phyloP scores from a whole-genome alignment of 2,888 invertebrate genomes.

The Drosophila rubida region DNA sequence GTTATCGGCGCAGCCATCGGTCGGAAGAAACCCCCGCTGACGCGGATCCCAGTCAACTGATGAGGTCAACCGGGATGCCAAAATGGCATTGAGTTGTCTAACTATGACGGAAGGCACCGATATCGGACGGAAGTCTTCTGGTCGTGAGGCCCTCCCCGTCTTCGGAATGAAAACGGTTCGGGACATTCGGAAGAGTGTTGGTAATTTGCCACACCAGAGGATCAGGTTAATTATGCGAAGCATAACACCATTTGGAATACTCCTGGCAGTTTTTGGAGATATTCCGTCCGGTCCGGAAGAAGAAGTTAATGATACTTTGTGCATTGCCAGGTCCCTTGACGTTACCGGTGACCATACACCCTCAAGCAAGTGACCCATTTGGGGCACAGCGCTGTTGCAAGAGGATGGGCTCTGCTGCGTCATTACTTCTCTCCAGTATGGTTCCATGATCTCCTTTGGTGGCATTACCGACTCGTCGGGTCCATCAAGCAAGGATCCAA shows the following conservation, averaged over 20 bases:
- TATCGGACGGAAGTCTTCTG: background rate
- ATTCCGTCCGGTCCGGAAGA: slow-evolving; percentile 30
- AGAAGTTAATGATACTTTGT: slow-evolving; percentile 4
- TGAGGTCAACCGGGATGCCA: slow-evolving; percentile 1
- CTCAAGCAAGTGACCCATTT: background rate
- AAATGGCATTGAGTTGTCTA: slow-evolving; percentile 9
- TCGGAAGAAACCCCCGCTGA: slow-evolving; percentile 1
- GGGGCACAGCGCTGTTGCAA: background rate
- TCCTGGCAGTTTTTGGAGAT: slow-evolving; percentile 15
- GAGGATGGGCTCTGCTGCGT: background rate
- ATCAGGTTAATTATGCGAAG: slow-evolving; percentile 32
- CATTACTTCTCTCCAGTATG: too few species aligned
- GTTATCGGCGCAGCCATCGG: slow-evolving; percentile 22
- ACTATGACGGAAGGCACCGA: slow-evolving; percentile 6
- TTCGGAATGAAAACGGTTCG: slow-evolving; percentile 37
- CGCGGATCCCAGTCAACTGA: slow-evolving; percentile 9
- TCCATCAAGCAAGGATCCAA: too few species aligned
- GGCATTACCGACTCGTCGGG: too few species aligned
- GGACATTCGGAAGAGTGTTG: slow-evolving; percentile 26
- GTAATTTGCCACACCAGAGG: slow-evolving; percentile 22
- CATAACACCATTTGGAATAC: slow-evolving; percentile 24
- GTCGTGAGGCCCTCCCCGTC: slow-evolving; percentile 3
- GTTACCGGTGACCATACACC: slow-evolving; percentile 22
- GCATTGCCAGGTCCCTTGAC: background rate
- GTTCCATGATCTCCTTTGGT: too few species aligned